A percentile compares a stretch with the other conserved stretches of the same genome.
Conservation (phyloP, 1,140 invertebrate genomes). For the Aphelinus atriplicis region DNA sequence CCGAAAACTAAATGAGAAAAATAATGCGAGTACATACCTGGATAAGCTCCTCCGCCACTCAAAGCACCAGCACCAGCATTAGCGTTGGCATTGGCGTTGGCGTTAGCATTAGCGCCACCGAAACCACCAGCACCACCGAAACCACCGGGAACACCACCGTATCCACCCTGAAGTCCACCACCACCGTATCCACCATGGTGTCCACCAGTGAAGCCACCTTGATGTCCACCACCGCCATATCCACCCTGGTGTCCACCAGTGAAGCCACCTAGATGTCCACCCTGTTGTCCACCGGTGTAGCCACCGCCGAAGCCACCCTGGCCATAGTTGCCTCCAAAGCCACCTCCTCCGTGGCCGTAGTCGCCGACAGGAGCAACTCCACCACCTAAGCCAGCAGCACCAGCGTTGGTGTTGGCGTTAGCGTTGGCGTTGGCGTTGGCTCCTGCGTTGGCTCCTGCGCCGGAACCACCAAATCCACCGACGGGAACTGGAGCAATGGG, state of each 20-base stretch:
- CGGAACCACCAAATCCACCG: slow-evolving; percentile 5
- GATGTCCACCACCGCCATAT: neutral
- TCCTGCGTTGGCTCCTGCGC: slow-evolving; percentile 8
- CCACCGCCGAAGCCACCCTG: slow-evolving; percentile 17
- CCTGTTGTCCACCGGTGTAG: slow-evolving; percentile 15
- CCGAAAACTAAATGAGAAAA: too few relatives aligned
- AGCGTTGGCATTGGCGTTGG: slow-evolving; percentile 43
- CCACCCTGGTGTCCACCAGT: slow-evolving; percentile 4
- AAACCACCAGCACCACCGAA: slow-evolving; percentile 29
- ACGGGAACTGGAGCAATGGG: neutral
- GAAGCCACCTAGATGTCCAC: slow-evolving; percentile 1
- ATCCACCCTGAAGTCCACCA: slow-evolving; percentile 3
- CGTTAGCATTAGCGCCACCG: slow-evolving; percentile 24
- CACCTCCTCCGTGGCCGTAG: neutral
- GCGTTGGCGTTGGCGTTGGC: slow-evolving; percentile 11
- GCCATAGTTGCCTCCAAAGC: slow-evolving; percentile 12
- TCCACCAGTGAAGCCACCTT: neutral
- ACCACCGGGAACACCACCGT: slow-evolving; percentile 23
- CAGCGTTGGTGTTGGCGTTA: slow-evolving; percentile 10
- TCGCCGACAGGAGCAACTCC: neutral
- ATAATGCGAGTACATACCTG: neutral
- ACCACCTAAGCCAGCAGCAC: neutral
- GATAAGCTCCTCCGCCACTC: slow-evolving; percentile 1
- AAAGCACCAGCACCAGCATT: slow-evolving; percentile 29
- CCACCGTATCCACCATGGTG: slow-evolving; percentile 2